Evolutionary conservation across 2,888 invertebrate species (phyloP).

Genomic region (Neelides folsomi): DNA sequence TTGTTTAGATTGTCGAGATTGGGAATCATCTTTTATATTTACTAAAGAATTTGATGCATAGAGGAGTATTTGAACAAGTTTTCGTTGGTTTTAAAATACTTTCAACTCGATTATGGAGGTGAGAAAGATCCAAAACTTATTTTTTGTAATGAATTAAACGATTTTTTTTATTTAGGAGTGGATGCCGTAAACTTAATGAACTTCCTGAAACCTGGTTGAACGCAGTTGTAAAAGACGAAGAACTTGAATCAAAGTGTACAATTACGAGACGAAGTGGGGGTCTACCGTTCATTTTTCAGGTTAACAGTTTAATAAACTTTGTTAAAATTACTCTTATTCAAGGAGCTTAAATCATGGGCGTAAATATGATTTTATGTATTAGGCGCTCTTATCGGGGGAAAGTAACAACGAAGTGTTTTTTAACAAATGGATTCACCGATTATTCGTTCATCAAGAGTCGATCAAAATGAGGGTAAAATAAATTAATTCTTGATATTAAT

Average conservation of each 20-base stretch:
- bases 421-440: conserved; percentile 18
- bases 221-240: conserved; percentile 26
- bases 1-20: conserved; percentile 1
- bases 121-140: conserved; percentile 28
- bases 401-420: conserved; percentile 19
- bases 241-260: conserved; percentile 47
- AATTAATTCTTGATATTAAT: too few relatives aligned
- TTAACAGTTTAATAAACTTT: conserved; percentile 34
- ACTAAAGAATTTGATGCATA: conserved; percentile 53
- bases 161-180: conserved; percentile 37
- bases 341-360: too few relatives aligned
- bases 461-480: neutral
- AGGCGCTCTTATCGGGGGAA: conserved; percentile 23
- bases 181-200: conserved; percentile 40
- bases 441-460: conserved; percentile 7
- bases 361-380: conserved; percentile 3
- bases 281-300: conserved; percentile 80
- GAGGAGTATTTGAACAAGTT: conserved; percentile 95
- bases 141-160: conserved; percentile 37
- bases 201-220: conserved; percentile 54
- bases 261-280: conserved; percentile 86
- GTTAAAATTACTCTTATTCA: too few relatives aligned
- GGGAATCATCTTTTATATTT: conserved; percentile 14
- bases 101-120: conserved; percentile 55
- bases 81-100: conserved; percentile 73